Percentiles rank a stretch among this genome's conserved stretches.
These are phyloP conservation scores for Melipona bicolor DNA, from an alignment of 2,888 invertebrate genomes.

Conservation along the genomic window DNA sequence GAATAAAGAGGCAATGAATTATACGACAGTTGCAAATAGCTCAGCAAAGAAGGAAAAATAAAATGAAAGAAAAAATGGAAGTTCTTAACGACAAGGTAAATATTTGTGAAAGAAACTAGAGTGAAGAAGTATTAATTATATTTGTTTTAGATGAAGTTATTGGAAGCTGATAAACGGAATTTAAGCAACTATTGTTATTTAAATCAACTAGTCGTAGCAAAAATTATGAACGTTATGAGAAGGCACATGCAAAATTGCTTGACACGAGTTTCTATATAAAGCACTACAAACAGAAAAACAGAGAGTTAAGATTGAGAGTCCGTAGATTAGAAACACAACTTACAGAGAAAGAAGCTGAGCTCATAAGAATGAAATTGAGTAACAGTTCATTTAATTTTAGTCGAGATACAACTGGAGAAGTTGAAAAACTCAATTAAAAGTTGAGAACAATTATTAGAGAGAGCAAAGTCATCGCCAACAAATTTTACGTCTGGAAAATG, in stretches of 20 bases:
- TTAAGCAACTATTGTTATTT: conserved; percentile 86
- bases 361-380: conserved; percentile 85
- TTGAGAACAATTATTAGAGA: conserved; percentile 92
- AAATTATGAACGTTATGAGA: conserved; percentile 89
- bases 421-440: conserved; percentile 95
- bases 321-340: conserved; percentile 90
- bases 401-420: conserved; percentile 89
- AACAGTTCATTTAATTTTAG: conserved; percentile 83
- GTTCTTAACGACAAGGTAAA: conserved; percentile 89
- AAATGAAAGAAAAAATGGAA: conserved; percentile 91
- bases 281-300: conserved; percentile 93
- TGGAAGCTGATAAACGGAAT: conserved; percentile 91
- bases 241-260: conserved; percentile 83
- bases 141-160: conserved; percentile 85
- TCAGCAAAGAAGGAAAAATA: conserved; percentile 89
- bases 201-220: conserved; percentile 85
- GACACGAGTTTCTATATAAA: conserved; percentile 76
- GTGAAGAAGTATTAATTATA: background rate
- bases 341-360: conserved; percentile 92
- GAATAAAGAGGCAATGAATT: conserved; percentile 86
- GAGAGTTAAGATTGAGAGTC: conserved; percentile 93
- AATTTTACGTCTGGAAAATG: conserved; percentile 94
- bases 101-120: background rate
- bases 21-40: conserved; percentile 87
- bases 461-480: conserved; percentile 96